Evolutionary conservation across 2,113 vertebrate species (phyloP).

Genomic region (Paratilapia polleni): DNA sequence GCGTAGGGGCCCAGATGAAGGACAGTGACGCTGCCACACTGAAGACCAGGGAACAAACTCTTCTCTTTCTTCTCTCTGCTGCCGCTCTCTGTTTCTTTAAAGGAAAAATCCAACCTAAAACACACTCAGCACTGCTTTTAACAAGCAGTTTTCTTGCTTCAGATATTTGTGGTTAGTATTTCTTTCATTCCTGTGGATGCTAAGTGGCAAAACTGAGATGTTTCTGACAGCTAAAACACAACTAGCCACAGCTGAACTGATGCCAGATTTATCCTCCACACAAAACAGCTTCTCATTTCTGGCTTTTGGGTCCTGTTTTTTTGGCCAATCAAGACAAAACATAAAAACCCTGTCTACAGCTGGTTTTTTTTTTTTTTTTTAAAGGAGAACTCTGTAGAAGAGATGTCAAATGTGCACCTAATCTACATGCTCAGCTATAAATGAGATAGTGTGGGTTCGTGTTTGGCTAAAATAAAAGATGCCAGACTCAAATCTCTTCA

Average conservation of each 20-base stretch:
- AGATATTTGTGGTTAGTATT: not conserved
- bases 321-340: too few species aligned
- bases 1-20: not conserved
- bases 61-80: not conserved
- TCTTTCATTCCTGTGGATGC: not conserved
- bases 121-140: not conserved
- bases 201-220: not conserved
- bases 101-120: constrained; percentile 46
- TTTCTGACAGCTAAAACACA: not conserved
- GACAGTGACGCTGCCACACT: not conserved
- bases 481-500: not conserved
- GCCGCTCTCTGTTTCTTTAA: not conserved
- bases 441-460: too few species aligned
- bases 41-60: not conserved
- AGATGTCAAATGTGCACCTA: not conserved
- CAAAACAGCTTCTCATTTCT: not conserved
- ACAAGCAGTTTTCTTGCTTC: not conserved
- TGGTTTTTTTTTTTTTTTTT: not conserved
- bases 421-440: not conserved
- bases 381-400: not conserved
- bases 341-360: too few species aligned
- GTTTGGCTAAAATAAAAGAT: too few species aligned
- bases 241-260: too few species aligned
- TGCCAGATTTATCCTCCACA: too few species aligned
- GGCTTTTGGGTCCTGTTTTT: too few species aligned